Evolutionary conservation across 1,140 invertebrate species (phyloP).

Genomic region (Delia radicum): DNA sequence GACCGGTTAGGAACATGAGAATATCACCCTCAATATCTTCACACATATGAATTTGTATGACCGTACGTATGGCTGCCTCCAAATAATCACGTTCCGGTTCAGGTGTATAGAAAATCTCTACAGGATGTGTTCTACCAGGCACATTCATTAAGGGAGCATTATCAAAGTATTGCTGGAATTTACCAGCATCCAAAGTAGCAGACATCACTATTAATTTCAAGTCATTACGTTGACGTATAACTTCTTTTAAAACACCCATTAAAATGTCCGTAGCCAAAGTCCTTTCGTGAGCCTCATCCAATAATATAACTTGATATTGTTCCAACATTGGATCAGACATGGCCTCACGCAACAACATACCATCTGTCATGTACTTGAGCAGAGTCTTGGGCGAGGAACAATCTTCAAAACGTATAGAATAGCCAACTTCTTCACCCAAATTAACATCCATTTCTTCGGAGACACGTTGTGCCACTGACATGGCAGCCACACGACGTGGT

Average conservation of each 20-base stretch:
- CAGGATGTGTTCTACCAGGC: conserved; percentile 88
- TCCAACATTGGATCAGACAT: conserved; percentile 99
- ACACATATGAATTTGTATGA: conserved; percentile 99
- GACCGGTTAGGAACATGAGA: conserved; percentile 91
- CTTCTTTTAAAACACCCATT: conserved; percentile 98
- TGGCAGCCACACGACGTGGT: conserved; percentile 95
- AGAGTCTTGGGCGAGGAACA: conserved; percentile 94
- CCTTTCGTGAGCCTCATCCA: conserved; percentile 99
- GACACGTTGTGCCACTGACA: conserved; percentile 97
- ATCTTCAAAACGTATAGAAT: conserved; percentile 99
- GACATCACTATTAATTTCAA: conserved; percentile 99
- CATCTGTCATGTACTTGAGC: conserved; percentile 96
- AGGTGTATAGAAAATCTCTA: conserved; percentile 99
- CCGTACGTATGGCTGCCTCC: conserved; percentile 97
- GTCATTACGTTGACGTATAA: conserved; percentile 89
- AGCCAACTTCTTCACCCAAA: conserved; percentile 94
- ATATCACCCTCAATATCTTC: conserved; percentile 95
- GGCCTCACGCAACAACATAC: conserved; percentile 98
- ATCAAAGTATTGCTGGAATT: conserved; percentile 99
- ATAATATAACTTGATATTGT: conserved; percentile 91
- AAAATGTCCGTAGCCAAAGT: conserved; percentile 98
- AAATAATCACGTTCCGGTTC: conserved; percentile 98
- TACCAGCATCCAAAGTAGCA: conserved; percentile 98
- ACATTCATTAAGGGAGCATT: conserved; percentile 98
- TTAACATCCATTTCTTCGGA: conserved; percentile 99